Conservation (phyloP, 2,888 invertebrate species). For the Acanthosepion esculentum region DNA sequence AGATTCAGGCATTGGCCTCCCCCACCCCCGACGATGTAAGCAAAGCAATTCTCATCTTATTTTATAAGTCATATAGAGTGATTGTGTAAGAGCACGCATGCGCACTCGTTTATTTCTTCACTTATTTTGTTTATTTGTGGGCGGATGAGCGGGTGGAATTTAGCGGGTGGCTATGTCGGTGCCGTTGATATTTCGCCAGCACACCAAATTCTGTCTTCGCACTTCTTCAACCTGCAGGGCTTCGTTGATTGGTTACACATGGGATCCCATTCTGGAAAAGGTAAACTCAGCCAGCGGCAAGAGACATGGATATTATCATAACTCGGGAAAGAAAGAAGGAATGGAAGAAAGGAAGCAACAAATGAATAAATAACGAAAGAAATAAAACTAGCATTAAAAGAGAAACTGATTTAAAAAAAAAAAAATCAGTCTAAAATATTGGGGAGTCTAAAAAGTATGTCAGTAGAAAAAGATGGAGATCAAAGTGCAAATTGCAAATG, state of each 20-base stretch:
- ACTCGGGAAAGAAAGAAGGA: not conserved
- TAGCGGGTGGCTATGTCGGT: not conserved
- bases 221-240: not conserved
- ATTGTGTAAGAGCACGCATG: not conserved
- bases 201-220: not conserved
- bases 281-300: not conserved
- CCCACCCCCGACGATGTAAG: not conserved
- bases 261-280: not conserved
- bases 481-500: too few species aligned
- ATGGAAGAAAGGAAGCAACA: not conserved
- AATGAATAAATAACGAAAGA: too few species aligned
- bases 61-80: not conserved
- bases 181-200: not conserved
- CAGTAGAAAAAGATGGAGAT: too few species aligned
- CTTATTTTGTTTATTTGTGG: not conserved
- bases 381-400: too few species aligned
- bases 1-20: not conserved
- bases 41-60: not conserved
- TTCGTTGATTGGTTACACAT: constrained; percentile 17
- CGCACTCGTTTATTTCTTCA: not conserved
- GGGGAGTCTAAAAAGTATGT: too few species aligned
- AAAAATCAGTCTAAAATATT: too few species aligned
- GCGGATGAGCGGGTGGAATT: not conserved
- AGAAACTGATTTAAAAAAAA: too few species aligned
- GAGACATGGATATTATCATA: not conserved